These are phyloP conservation scores for Leucoraja erinaceus DNA, from an alignment of 2,113 vertebrate species.

Conservation along the genomic window DNA sequence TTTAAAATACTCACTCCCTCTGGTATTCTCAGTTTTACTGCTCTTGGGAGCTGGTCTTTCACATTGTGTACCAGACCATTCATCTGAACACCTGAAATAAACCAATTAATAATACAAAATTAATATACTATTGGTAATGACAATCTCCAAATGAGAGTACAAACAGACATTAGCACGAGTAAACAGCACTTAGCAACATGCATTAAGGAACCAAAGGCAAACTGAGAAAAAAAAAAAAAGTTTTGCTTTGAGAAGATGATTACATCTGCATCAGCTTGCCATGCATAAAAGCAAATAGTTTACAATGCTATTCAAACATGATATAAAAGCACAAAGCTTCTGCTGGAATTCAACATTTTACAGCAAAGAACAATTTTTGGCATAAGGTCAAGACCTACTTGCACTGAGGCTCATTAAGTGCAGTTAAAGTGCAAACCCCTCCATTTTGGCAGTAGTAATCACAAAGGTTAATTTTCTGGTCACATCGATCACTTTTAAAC, in stretches of 20 bases:
- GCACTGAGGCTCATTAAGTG: slow-evolving; percentile 99
- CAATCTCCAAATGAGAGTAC: slow-evolving; percentile 40
- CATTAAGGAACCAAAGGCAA: slow-evolving; percentile 38
- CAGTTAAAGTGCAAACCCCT: slow-evolving; percentile 98
- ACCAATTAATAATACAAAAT: slow-evolving; percentile 49
- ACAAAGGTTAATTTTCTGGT: slow-evolving; percentile 99
- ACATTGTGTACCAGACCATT: slow-evolving; percentile 96
- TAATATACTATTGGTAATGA: slow-evolving; percentile 44
- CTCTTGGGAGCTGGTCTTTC: slow-evolving; percentile 95
- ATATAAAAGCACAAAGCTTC: slow-evolving; percentile 54
- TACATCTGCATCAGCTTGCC: slow-evolving; percentile 26
- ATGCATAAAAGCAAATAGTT: slow-evolving; percentile 34
- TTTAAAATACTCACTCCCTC: slow-evolving; percentile 74
- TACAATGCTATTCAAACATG: slow-evolving; percentile 41
- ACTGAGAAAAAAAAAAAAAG: background rate
- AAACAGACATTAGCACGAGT: slow-evolving; percentile 23
- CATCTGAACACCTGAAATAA: slow-evolving; percentile 85
- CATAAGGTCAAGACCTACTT: slow-evolving; percentile 95
- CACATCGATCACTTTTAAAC: slow-evolving; percentile 99
- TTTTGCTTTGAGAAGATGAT: slow-evolving; percentile 5
- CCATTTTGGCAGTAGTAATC: slow-evolving; percentile 99
- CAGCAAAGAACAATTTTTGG: slow-evolving; percentile 59
- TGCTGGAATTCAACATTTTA: slow-evolving; percentile 55
- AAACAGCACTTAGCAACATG: slow-evolving; percentile 36
- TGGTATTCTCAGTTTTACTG: slow-evolving; percentile 90